Evolutionary conservation across 1,140 invertebrate species (phyloP), one percentile per base, ranked within the genome.

Genomic region (Teleogryllus occipitalis): DNA sequence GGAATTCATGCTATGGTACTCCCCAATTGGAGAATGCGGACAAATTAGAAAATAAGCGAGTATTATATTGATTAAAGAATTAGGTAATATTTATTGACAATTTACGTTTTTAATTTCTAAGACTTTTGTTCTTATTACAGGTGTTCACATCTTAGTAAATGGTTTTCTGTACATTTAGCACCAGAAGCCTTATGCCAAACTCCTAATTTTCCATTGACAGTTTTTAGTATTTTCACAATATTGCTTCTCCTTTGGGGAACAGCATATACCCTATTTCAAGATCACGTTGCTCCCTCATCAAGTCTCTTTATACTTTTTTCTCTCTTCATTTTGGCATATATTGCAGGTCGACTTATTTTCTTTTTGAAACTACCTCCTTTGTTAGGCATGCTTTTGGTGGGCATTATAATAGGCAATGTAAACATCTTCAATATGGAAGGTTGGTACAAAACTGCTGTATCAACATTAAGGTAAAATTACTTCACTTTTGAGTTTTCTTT

Each of bases 341-440:
- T 74, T 14, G 78, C 72, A 18, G 78, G 78, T 18, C 47, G 46
- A n/a, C 78, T 79, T 8, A 21, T 79, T 47, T 74, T 39, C 5
- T 74, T 79, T 21, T 18, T 78, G 18, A 46, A 27, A 39, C 82
- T 90, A 22, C 89, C 89, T 12, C 85, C 88, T 10, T 81, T 91
- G 10, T 81, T 87, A 76, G 88, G 88, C 10, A 87, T 86, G 84
- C 83, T 88, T 8, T 72, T 86, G 47, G 82, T 83, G 48, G 87
- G 87, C 75, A 85, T 88, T 74, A 18, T 84, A 0, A 82, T 87
- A 21, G 81, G 84, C 54, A 87, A 87, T 81, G 79, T 86, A 7
- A 79, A 77, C 22, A 74, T 75, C 14, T 75, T 79, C 78, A 39
- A 75, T 15, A 75, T 79, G 47, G 22, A 21, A 10, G 78, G 73